phyloP scores from a whole-genome alignment of 2,888 invertebrate species.

The Nephrocerus scutellatus region DNA sequence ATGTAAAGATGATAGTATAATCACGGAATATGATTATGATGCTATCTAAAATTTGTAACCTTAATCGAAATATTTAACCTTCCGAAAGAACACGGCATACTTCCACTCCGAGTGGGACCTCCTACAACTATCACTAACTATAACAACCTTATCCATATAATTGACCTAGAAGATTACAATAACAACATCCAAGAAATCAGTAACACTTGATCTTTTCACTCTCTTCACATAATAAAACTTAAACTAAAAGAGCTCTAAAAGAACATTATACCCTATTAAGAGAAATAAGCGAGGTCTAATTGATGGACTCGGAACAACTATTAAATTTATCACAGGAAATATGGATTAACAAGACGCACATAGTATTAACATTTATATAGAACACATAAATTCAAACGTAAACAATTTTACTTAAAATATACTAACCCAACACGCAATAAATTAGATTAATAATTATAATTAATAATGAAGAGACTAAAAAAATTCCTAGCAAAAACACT shows the following conservation, averaged over 20 bases:
- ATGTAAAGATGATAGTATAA: constrained; percentile 1
- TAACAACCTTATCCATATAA: constrained; percentile 7
- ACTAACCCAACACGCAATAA: no score
- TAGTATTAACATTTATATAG: constrained; percentile 6
- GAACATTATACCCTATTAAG: constrained; percentile 2
- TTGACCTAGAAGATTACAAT: constrained; percentile 1
- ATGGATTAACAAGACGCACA: constrained; percentile 9
- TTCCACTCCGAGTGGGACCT: constrained; percentile 8
- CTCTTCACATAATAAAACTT: neutral
- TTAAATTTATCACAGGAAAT: constrained; percentile 9
- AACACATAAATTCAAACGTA: neutral
- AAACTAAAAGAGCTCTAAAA: constrained; percentile 7
- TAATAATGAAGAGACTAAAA: no score
- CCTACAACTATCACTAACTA: constrained; percentile 2
- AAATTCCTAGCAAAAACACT: no score
- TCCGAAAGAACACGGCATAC: constrained; percentile 1
- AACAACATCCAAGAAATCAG: constrained; percentile 2
- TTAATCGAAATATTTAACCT: constrained; percentile 5
- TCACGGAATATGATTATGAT: no score
- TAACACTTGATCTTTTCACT: constrained; percentile 1
- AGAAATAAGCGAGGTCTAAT: constrained; percentile 5
- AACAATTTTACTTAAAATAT: no score
- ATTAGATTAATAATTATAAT: no score
- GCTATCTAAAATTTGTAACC: neutral
- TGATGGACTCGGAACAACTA: constrained; percentile 4